Evolutionary conservation across 2,888 invertebrate species (phyloP).

Genomic region (Sphaerophoria taeniata): DNA sequence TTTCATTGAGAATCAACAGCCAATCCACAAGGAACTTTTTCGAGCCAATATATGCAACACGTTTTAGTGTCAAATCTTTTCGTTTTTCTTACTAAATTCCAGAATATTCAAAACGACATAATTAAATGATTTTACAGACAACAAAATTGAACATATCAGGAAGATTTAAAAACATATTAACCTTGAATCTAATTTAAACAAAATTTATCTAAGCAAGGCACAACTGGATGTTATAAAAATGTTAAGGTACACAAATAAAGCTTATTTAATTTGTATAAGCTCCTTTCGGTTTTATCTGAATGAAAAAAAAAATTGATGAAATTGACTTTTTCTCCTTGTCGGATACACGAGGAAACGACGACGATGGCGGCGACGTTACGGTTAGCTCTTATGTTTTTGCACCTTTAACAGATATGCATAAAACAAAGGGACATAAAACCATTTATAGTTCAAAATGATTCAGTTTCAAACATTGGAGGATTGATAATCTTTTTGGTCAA

Average conservation of each 20-base stretch:
- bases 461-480: background rate
- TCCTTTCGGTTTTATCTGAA: slow-evolving; percentile 12
- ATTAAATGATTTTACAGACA: background rate
- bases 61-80: background rate
- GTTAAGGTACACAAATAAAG: slow-evolving; percentile 19
- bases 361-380: background rate
- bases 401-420: slow-evolving; percentile 9
- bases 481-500: background rate
- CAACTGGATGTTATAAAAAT: background rate
- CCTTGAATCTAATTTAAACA: slow-evolving; percentile 6
- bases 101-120: background rate
- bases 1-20: slow-evolving; percentile 2
- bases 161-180: slow-evolving; percentile 3
- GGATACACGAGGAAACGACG: slow-evolving; percentile 4
- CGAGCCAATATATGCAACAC: background rate
- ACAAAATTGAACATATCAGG: background rate
- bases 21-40: background rate
- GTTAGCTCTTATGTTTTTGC: slow-evolving; percentile 29
- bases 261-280: slow-evolving; percentile 30
- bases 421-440: background rate
- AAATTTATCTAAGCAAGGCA: slow-evolving; percentile 4
- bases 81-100: background rate
- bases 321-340: slow-evolving; percentile 6
- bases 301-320: slow-evolving; percentile 18
- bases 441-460: background rate